phyloP scores from a whole-genome alignment of 92 coral and sea anemone genomes.

The Palythoa heliodiscus region DNA sequence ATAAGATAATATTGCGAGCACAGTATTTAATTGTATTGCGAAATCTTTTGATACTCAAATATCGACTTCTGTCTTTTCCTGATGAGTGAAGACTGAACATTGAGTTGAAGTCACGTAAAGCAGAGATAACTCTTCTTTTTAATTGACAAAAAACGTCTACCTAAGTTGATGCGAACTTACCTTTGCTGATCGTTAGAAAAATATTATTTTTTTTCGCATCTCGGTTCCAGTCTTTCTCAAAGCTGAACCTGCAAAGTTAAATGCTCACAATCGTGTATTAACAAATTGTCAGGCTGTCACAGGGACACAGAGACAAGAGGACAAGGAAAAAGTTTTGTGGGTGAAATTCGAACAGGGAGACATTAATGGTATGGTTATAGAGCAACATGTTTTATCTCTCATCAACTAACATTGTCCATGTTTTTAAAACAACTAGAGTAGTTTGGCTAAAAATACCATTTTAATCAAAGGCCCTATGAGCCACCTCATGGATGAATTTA shows the following conservation, averaged over 20 bases:
- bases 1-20: conserved; percentile 19
- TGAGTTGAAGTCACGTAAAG: conserved; percentile 4
- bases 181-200: no score
- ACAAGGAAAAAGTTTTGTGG: conserved; percentile 90
- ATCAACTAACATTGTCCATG: no score
- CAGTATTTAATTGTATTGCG: neutral
- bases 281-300: conserved; percentile 79
- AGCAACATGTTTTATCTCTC: no score
- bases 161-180: neutral
- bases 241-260: neutral
- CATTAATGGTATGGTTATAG: conserved; percentile 64
- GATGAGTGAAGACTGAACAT: conserved; percentile 20
- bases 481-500: no score
- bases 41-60: conserved; percentile 14
- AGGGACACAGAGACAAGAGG: conserved; percentile 83
- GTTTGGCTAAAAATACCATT: no score
- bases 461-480: no score
- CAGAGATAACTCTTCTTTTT: neutral
- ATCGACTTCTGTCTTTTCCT: conserved; percentile 15
- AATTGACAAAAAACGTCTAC: neutral
- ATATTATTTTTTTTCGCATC: neutral
- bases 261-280: neutral
- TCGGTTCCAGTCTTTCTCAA: conserved; percentile 32
- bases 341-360: conserved; percentile 92
- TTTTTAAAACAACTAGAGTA: no score